These are phyloP conservation scores for Melanotaenia boesemani DNA, from an alignment of 2,797 vertebrate genomes.

Conservation along the genomic window DNA sequence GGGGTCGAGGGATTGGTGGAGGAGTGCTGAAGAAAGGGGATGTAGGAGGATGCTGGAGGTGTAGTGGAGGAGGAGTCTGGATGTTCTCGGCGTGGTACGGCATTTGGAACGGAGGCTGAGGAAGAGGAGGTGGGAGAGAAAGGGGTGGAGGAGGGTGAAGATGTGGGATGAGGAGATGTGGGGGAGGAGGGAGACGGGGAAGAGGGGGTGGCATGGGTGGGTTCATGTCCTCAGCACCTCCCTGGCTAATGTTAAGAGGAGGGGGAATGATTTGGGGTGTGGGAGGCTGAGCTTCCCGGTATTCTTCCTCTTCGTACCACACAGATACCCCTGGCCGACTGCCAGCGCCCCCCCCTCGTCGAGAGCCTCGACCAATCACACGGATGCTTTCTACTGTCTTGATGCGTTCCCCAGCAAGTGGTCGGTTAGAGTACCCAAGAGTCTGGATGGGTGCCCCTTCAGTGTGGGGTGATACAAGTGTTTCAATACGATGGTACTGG, in stretches of 20 bases:
- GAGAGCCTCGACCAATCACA: slow-evolving; percentile 87
- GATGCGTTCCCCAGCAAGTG: slow-evolving; percentile 91
- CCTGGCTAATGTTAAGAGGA: slow-evolving; percentile 61
- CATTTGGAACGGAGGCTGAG: slow-evolving; percentile 76
- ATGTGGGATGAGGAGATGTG: slow-evolving; percentile 75
- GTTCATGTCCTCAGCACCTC: slow-evolving; percentile 59
- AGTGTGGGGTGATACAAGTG: slow-evolving; percentile 87
- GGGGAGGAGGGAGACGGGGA: slow-evolving; percentile 65
- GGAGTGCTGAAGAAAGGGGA: slow-evolving; percentile 72
- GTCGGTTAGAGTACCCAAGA: slow-evolving; percentile 87
- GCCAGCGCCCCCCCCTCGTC: slow-evolving; percentile 75
- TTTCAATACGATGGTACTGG: slow-evolving; percentile 93
- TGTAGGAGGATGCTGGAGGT: slow-evolving; percentile 67
- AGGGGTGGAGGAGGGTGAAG: slow-evolving; percentile 67
- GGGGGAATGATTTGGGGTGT: slow-evolving; percentile 60
- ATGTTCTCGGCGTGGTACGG: slow-evolving; percentile 79
- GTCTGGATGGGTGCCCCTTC: slow-evolving; percentile 90
- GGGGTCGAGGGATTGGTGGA: slow-evolving; percentile 72
- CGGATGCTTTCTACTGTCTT: slow-evolving; percentile 96
- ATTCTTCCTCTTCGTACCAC: slow-evolving; percentile 86
- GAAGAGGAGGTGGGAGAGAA: slow-evolving; percentile 66
- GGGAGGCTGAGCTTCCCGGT: slow-evolving; percentile 76
- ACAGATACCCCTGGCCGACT: slow-evolving; percentile 76
- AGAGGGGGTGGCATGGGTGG: slow-evolving; percentile 69
- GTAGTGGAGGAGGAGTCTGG: slow-evolving; percentile 78